A percentile compares a stretch with the other conserved stretches of the same genome.
Conservation (phyloP, 2,113 vertebrate species). For the Eupsittula cactorum region DNA sequence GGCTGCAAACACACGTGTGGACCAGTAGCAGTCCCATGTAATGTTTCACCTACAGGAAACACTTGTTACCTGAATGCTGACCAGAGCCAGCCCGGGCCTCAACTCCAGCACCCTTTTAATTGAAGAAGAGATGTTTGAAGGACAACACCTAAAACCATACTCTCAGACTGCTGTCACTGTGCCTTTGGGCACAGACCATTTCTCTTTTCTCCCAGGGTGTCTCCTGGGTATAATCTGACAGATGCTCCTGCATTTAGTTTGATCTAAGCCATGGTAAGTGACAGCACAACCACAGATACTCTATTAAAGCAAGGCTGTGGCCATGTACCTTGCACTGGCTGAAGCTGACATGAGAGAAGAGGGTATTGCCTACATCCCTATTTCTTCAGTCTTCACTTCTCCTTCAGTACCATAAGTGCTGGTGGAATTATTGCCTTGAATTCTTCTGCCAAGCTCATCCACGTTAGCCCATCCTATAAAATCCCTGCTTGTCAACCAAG, state of each 20-base stretch:
- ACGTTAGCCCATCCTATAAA: not conserved
- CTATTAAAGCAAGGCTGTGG: not conserved
- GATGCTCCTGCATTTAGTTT: not conserved
- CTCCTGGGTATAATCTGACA: not conserved
- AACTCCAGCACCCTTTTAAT: not conserved
- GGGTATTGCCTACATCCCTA: not conserved
- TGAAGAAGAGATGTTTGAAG: not conserved
- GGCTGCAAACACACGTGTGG: not conserved
- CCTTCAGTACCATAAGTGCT: not conserved
- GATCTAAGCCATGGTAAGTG: not conserved
- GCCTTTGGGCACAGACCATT: not conserved
- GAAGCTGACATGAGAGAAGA: not conserved
- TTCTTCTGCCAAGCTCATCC: not conserved
- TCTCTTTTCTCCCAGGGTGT: not conserved
- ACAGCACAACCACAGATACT: rapidly evolving
- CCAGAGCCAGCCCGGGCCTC: not conserved
- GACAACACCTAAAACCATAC: not conserved
- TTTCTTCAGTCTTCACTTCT: not conserved
- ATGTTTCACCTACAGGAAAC: rapidly evolving
- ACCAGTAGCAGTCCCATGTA: too few species aligned
- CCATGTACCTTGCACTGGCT: not conserved
- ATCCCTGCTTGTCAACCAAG: not conserved
- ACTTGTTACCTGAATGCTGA: not conserved
- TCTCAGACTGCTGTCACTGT: not conserved
- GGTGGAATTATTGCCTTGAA: not conserved